phyloP scores from a whole-genome alignment of 2,113 vertebrate species.

The Piprites chloris region DNA sequence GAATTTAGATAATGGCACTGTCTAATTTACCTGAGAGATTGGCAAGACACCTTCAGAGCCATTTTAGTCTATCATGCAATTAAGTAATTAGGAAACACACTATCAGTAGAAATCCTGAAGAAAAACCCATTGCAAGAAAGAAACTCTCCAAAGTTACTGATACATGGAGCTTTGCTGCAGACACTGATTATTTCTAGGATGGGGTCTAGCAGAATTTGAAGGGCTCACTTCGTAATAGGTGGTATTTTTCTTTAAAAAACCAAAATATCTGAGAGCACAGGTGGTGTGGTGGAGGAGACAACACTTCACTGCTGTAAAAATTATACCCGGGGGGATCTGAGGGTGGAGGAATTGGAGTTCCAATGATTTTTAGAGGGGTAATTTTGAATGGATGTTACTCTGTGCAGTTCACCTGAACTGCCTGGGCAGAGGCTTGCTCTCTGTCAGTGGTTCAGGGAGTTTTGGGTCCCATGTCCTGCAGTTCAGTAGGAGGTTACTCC shows the following conservation, averaged over 20 bases:
- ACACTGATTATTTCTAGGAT: neutral
- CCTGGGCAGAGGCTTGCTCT: neutral
- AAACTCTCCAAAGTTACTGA: neutral
- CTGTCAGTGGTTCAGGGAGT: neutral
- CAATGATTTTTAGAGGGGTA: neutral
- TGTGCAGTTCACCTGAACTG: neutral
- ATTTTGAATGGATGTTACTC: neutral
- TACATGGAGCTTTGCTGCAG: neutral
- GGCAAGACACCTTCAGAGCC: constrained; percentile 57
- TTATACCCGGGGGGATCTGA: rapidly evolving
- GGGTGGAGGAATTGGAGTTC: neutral
- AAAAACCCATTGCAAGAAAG: neutral
- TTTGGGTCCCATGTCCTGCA: neutral
- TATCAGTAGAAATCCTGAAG: constrained; percentile 20
- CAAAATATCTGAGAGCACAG: neutral
- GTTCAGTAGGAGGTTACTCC: neutral
- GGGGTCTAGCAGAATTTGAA: neutral
- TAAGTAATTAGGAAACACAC: constrained; percentile 64
- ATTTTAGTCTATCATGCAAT: constrained; percentile 66
- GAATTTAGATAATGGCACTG: constrained; percentile 57
- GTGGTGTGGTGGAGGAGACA: neutral
- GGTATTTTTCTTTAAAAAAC: neutral
- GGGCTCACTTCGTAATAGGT: neutral
- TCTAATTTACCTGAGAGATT: constrained; percentile 66
- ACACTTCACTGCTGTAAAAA: neutral